Percentiles rank a stretch among this genome's conserved stretches.
These are phyloP conservation scores for Sycobia sp. DNA, from an alignment of 1,140 invertebrate species.

Conservation along the genomic window DNA sequence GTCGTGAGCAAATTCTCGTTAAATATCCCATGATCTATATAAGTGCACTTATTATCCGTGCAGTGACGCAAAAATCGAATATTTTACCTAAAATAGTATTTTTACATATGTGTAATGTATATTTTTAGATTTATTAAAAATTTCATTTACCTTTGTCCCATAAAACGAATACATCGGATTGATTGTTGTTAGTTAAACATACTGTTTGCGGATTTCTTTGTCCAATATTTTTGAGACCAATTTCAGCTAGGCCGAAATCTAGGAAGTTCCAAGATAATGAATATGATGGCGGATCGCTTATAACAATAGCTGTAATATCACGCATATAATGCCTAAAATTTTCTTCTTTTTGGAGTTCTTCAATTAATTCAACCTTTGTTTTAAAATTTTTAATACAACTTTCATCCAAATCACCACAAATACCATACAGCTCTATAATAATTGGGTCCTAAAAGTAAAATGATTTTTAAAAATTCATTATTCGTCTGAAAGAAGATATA, in stretches of 20 bases:
- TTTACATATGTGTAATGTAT: too few relatives aligned
- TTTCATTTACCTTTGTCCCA: conserved; percentile 43
- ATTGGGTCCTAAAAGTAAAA: conserved; percentile 43
- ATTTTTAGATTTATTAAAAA: neutral
- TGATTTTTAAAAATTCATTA: neutral
- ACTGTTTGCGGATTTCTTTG: conserved; percentile 36
- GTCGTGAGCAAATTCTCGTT: too few relatives aligned
- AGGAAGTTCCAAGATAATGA: conserved; percentile 46
- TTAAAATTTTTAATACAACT: conserved; percentile 13
- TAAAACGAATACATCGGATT: conserved; percentile 34
- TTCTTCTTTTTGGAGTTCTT: conserved; percentile 1
- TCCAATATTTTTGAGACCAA: conserved; percentile 16
- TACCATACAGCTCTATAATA: conserved; percentile 47
- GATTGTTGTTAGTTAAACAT: conserved; percentile 44
- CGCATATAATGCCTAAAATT: conserved; percentile 40
- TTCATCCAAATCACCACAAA: conserved; percentile 23
- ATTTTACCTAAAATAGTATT: too few relatives aligned
- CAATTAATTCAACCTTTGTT: conserved; percentile 35
- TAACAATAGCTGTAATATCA: conserved; percentile 31
- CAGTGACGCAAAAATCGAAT: neutral
- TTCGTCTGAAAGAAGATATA: neutral
- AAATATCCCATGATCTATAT: too few relatives aligned
- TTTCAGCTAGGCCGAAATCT: conserved; percentile 41
- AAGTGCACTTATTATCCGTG: neutral
- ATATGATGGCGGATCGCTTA: conserved; percentile 30